These are phyloP conservation scores for Trematomus loennbergii DNA, from an alignment of 2,113 vertebrate species.

Conservation along the genomic window DNA sequence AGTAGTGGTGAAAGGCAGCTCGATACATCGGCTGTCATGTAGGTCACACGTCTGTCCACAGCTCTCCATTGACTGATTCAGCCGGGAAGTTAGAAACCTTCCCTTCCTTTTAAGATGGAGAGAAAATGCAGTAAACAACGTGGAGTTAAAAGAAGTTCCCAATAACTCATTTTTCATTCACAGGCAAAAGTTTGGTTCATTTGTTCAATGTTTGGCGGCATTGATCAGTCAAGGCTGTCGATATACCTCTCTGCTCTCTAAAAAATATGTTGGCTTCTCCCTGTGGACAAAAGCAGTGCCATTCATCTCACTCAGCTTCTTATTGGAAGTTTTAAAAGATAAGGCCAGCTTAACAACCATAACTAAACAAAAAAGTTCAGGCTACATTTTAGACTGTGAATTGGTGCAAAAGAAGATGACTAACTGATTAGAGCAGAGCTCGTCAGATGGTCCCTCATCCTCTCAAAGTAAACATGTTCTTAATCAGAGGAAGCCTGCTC, in stretches of 20 bases:
- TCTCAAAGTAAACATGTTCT: conserved; percentile 47
- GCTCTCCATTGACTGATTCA: neutral
- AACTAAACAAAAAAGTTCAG: conserved; percentile 11
- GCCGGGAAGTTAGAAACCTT: neutral
- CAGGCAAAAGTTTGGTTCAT: conserved; percentile 11
- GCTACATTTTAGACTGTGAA: conserved; percentile 24
- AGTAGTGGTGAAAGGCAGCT: neutral
- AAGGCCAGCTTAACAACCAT: conserved; percentile 14
- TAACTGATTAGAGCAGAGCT: conserved; percentile 39
- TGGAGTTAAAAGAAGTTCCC: neutral
- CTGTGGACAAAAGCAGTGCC: conserved; percentile 16
- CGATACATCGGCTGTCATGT: neutral
- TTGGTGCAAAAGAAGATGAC: conserved; percentile 33
- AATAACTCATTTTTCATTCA: neutral
- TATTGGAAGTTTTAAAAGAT: conserved; percentile 37
- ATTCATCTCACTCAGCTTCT: neutral
- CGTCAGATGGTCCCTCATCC: conserved; percentile 10
- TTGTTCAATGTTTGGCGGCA: conserved; percentile 16
- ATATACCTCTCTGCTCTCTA: conserved; percentile 34
- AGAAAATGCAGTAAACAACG: neutral
- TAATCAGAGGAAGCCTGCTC: conserved; percentile 33
- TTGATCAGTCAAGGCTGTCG: conserved; percentile 22
- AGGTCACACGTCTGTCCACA: neutral
- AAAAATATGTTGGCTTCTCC: conserved; percentile 53
- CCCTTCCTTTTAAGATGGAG: neutral